Conservation (phyloP, 2,888 invertebrate species). For the Chloromyia formosa region DNA sequence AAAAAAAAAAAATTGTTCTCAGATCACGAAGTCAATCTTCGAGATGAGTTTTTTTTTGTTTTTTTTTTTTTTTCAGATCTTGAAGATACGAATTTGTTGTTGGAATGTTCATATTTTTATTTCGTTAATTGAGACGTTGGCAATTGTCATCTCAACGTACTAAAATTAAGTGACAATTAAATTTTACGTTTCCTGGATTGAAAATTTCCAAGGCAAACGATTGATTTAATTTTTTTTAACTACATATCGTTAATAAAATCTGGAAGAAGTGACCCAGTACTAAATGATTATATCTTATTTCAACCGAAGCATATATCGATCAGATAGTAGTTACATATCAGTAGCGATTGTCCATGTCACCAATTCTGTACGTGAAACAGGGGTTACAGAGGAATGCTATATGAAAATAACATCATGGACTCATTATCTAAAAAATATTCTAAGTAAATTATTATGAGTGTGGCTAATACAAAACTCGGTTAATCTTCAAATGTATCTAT, state of each 20-base stretch:
- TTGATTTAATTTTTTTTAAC: not conserved
- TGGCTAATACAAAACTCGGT: not conserved
- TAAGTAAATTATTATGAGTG: not conserved
- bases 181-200: not conserved
- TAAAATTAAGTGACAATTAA: conserved; percentile 37
- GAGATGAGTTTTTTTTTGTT: not conserved
- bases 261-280: not conserved
- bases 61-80: too few species aligned
- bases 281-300: not conserved
- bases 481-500: not conserved
- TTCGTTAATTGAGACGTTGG: not conserved
- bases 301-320: not conserved
- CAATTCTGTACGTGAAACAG: too few species aligned
- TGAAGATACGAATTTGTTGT: not conserved
- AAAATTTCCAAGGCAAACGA: not conserved
- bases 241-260: not conserved
- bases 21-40: not conserved
- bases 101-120: not conserved
- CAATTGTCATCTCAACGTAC: not conserved
- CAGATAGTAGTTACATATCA: not conserved
- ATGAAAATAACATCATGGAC: too few species aligned
- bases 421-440: not conserved
- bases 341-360: too few species aligned
- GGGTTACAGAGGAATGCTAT: too few species aligned
- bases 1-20: conserved; percentile 17